Base-by-base conservation (phyloP, 2,113 vertebrate species). In the Sapayoa aenigma region DNA sequence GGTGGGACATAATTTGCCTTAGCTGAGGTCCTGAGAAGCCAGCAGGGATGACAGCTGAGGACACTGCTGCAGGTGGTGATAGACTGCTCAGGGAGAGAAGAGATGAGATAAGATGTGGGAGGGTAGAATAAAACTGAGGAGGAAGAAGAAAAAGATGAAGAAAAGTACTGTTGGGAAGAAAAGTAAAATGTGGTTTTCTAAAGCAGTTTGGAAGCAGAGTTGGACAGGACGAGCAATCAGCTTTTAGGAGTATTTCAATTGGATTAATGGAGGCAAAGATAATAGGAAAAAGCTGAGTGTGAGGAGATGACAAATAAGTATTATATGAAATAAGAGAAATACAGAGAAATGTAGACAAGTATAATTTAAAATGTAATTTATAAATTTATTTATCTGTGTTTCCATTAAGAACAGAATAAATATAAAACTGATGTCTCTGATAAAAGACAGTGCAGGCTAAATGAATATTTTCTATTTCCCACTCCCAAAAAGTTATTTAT, bases 261-360 rank as follows among this genome's bases (percentile, higher is more conserved):
- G 53, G 23, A 93, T 87, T 91, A 94, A 90, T 80, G 42, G 35
- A 80, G 41, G 46, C 22, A 89, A 89, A 77, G 33, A 55, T 93
- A 95, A 88, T 31, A 71, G 21, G 14, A 88, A 90, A 87, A 85
- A 79, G 6, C 23, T 76, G 55, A 76, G 31, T 35, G 27, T 63
- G 30, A 93, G 14, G 31, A 59, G 12, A 62, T 77, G 78, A 76
- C 66, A 90, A 78, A 74, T 58, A 93, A 21, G 5, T 49, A 47
- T 31, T 49, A 2, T 27, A 41, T 35, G 16, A 75, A 94, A 67
- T 50, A 80, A 77, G 9, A 4, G 79, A 35, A 84, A 87, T 66
- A 25, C 20, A 33, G 47, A 74, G 23, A 87, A 83, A 92, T 79
- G 44, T 33, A 83, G 58, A 76, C 56, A 78, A 95, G 49, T 50